These are phyloP conservation scores for Tetragnatha versicolor DNA, from an alignment of 1,140 invertebrate genomes.

Conservation along the genomic window DNA sequence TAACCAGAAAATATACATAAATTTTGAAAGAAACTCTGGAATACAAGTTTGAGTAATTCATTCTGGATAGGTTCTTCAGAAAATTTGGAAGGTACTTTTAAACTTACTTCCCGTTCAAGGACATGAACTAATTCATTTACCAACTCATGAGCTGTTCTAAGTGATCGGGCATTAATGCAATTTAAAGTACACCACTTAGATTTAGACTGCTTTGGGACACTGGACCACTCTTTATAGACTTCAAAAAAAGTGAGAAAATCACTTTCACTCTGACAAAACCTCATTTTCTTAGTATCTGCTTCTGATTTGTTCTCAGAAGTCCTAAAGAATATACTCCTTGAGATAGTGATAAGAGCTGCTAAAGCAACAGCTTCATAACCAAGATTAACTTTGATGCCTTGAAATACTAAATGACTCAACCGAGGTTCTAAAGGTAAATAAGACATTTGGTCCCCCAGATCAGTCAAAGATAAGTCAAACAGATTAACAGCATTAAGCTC, in stretches of 20 bases:
- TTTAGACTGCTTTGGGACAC: constrained; percentile 38
- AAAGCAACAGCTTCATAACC: constrained; percentile 90
- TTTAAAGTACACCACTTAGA: constrained; percentile 46
- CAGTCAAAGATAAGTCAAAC: constrained; percentile 78
- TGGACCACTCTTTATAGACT: constrained; percentile 70
- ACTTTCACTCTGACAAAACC: constrained; percentile 79
- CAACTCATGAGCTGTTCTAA: constrained; percentile 37
- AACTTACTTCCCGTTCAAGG: constrained; percentile 83
- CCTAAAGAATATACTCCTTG: constrained; percentile 75
- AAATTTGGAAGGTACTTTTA: constrained; percentile 72
- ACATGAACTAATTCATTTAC: constrained; percentile 72
- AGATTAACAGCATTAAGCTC: constrained; percentile 85
- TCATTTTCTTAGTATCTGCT: constrained; percentile 63
- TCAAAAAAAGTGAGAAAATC: constrained; percentile 93
- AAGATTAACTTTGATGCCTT: constrained; percentile 77
- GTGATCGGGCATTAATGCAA: constrained; percentile 49
- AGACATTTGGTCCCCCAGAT: constrained; percentile 83
- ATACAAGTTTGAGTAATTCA: constrained; percentile 79
- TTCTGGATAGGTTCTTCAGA: constrained; percentile 74
- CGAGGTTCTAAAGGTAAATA: constrained; percentile 90
- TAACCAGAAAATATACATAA: constrained; percentile 79
- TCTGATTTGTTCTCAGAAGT: constrained; percentile 68
- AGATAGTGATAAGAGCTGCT: constrained; percentile 88
- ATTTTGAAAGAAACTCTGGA: constrained; percentile 89
- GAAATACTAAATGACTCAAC: constrained; percentile 84